Conservation (phyloP, 2,888 invertebrate species). For the Galeruca laticollis region DNA sequence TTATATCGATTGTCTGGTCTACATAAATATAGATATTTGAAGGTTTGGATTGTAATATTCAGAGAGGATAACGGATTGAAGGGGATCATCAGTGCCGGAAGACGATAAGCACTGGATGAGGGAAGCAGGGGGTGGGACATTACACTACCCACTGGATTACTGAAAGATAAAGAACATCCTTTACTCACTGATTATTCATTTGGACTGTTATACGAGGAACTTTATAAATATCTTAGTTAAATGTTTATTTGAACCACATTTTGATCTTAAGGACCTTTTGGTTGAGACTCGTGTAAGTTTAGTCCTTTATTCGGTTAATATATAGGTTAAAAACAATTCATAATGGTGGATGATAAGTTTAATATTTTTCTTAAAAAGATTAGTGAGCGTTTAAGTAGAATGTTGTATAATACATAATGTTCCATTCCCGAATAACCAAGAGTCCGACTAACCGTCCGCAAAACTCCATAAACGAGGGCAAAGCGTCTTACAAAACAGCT, state of each 20-base stretch:
- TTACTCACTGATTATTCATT: slow-evolving; percentile 3
- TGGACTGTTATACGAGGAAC: background rate
- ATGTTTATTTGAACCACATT: background rate
- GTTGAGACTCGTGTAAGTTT: background rate
- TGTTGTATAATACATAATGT: slow-evolving; percentile 39
- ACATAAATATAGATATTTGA: background rate
- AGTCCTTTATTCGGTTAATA: background rate
- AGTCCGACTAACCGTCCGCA: slow-evolving; percentile 54
- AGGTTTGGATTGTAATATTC: slow-evolving; percentile 10
- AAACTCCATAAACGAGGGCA: slow-evolving; percentile 55
- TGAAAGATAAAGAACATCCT: slow-evolving; percentile 24
- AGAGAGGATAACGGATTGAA: slow-evolving; percentile 22
- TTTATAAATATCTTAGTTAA: background rate
- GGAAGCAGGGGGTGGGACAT: slow-evolving; percentile 13
- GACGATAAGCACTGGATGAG: slow-evolving; percentile 16
- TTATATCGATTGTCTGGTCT: background rate
- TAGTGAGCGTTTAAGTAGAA: slow-evolving; percentile 18
- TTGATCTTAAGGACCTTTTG: background rate
- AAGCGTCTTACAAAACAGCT: slow-evolving; percentile 67
- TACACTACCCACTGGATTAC: slow-evolving; percentile 31
- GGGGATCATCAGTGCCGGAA: slow-evolving; percentile 27
- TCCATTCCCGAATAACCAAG: slow-evolving; percentile 34
- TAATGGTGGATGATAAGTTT: slow-evolving; percentile 25
- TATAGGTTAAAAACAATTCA: slow-evolving; percentile 10
- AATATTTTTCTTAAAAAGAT: slow-evolving; percentile 34